Evolutionary conservation across 2,888 invertebrate genomes (phyloP).

Genomic region (Oscheius sp.): DNA sequence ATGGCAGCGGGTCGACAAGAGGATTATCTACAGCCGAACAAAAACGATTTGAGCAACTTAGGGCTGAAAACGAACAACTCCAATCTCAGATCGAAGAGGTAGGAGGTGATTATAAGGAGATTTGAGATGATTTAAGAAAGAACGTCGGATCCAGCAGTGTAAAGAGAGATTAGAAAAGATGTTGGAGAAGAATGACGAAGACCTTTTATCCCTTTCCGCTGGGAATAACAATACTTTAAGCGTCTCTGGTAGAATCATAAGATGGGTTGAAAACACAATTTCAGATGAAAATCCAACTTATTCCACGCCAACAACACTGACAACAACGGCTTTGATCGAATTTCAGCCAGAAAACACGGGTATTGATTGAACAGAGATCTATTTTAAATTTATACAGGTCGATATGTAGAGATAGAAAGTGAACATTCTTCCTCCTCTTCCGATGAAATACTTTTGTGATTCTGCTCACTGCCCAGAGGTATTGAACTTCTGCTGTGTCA

Average conservation of each 20-base stretch:
- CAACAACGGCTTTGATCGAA: constrained; percentile 59
- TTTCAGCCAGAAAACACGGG: constrained; percentile 53
- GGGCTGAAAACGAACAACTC: constrained; percentile 93
- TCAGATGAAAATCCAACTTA: constrained; percentile 47
- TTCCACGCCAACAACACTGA: constrained; percentile 52
- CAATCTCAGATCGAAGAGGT: constrained; percentile 83
- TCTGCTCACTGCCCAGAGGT: constrained; percentile 3
- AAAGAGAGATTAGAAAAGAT: constrained; percentile 43
- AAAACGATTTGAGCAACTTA: constrained; percentile 88
- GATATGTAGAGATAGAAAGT: constrained; percentile 38
- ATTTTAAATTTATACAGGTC: constrained; percentile 34
- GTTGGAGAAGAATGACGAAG: constrained; percentile 11
- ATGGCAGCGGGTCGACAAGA: constrained; percentile 37
- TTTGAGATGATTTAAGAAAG: constrained; percentile 43
- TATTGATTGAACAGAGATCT: not conserved
- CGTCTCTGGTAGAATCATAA: constrained; percentile 5
- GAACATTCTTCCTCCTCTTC: constrained; percentile 48
- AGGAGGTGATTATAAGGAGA: not conserved
- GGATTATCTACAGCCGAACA: constrained; percentile 74
- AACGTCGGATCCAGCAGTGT: constrained; percentile 53
- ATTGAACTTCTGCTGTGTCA: constrained; percentile 20
- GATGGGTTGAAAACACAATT: not conserved
- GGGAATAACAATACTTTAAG: constrained; percentile 26
- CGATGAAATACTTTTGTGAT: constrained; percentile 53
- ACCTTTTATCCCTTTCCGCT: constrained; percentile 16